Base-by-base conservation (phyloP, 2,113 vertebrate species). In the Rynchops niger region DNA sequence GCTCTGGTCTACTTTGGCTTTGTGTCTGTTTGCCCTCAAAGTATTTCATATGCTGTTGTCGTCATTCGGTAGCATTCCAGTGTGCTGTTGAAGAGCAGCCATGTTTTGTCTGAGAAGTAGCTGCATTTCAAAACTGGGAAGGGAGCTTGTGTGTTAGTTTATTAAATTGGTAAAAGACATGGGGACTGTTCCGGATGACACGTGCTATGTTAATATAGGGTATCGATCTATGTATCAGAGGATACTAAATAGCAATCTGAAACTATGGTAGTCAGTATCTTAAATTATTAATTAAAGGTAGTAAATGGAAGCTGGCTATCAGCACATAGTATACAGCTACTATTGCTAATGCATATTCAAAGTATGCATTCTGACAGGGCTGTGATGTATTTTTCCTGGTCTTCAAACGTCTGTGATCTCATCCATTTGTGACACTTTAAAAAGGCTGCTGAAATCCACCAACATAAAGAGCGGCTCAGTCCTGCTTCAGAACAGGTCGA, bases 261-360 rank as follows among this genome's bases (percentile, higher is more conserved):
- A 96, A 70, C 18, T 40, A 52, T 50, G 34, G 70, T 86, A 96
- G 93, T 89, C 96, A 97, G 88, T 12, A 55, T 87, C 77, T 94
- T 98, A 78, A 98, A 97, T 98, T 98, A 98, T 98, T 98, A 95
- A 98, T 97, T 95, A 88, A 95, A 84, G 67, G 36, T 20, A n/a
- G 63, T 77, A 95, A 96, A 84, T 45, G 73, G 86, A 93, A 91
- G 81, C 66, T 90, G 88, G 71, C 59, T 97, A 96, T 96, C 94
- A 67, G 36, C 93, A 45, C 56, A 58, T 92, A 83, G 86, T 90
- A 83, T 25, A 49, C 25, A 87, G 50, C 42, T 73, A 34, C 62
- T 45, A n/a, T 84, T 59, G 53, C 63, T 95, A 58, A 94, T 80
- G 87, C 53, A 32, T 89, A 88, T 93, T 95, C 94, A 81, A 86